phyloP scores from a whole-genome alignment of 2,113 vertebrate species.

The Leucosticte australis region DNA sequence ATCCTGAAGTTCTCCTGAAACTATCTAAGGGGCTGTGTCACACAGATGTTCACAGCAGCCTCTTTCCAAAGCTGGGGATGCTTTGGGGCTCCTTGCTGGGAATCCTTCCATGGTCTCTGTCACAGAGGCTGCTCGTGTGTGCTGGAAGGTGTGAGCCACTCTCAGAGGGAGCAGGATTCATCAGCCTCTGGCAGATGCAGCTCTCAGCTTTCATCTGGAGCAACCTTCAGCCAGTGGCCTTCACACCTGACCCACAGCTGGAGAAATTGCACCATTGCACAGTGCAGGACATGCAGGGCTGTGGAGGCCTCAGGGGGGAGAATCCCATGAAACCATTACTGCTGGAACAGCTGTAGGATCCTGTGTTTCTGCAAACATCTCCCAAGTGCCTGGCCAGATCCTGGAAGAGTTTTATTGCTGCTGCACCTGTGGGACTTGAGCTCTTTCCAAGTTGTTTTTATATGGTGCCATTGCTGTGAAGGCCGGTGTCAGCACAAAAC shows the following conservation, averaged over 20 bases:
- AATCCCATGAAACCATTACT: neutral
- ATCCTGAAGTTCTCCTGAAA: neutral
- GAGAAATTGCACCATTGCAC: neutral
- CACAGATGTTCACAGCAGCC: neutral
- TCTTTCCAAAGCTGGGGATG: neutral
- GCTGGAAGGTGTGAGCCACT: neutral
- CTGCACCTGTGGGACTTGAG: neutral
- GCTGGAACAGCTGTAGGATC: neutral
- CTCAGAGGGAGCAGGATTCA: neutral
- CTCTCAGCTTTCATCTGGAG: neutral
- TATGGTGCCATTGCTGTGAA: neutral
- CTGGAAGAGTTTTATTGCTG: neutral
- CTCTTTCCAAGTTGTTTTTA: neutral
- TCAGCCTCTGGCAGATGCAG: neutral
- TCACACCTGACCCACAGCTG: neutral
- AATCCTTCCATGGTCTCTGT: neutral
- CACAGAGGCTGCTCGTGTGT: neutral
- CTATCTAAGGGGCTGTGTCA: neutral
- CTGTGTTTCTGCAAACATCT: neutral
- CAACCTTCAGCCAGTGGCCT: neutral
- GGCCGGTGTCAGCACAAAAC: rapidly evolving
- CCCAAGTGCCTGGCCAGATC: neutral
- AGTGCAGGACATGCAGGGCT: neutral
- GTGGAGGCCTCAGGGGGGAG: neutral
- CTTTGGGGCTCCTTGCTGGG: neutral